Conservation (phyloP, 2,113 vertebrate genomes). For the Noturus placidus region DNA sequence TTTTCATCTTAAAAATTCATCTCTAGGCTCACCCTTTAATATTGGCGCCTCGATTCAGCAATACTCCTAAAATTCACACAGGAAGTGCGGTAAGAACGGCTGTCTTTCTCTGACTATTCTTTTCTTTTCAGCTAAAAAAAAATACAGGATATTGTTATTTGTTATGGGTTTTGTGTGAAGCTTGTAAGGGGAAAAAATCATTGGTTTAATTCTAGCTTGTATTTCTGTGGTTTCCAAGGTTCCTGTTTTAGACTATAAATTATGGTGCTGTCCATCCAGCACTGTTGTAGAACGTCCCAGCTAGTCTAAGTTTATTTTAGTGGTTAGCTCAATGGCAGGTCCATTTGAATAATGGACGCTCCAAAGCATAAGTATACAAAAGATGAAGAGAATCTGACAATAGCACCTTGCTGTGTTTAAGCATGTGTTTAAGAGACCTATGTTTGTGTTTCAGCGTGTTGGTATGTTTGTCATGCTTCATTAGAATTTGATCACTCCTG, state of each 20-base stretch:
- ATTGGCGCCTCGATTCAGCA: conserved; percentile 31
- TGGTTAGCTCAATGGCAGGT: conserved; percentile 30
- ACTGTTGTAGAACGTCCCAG: conserved; percentile 32
- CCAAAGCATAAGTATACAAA: neutral
- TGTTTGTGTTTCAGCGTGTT: neutral
- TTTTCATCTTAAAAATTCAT: neutral
- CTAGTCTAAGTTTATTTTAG: conserved; percentile 38
- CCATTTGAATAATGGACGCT: conserved; percentile 8
- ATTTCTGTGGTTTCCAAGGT: conserved; percentile 38
- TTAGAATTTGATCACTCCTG: neutral
- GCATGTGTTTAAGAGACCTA: neutral
- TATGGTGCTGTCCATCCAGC: conserved; percentile 45
- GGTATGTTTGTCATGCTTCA: neutral
- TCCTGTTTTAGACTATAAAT: conserved; percentile 57
- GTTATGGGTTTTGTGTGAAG: conserved; percentile 49
- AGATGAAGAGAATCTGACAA: neutral
- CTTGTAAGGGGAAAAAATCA: conserved; percentile 27
- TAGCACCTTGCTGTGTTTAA: neutral
- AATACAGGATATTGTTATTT: conserved; percentile 49
- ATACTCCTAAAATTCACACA: conserved; percentile 38
- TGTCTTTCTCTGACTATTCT: conserved; percentile 20
- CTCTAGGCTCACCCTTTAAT: conserved; percentile 46
- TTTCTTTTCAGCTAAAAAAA: conserved; percentile 34
- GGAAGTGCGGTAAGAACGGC: conserved; percentile 48
- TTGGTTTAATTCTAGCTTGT: conserved; percentile 39